Base-by-base conservation (phyloP, 2,797 vertebrate genomes). In the Forpus xanthops region DNA sequence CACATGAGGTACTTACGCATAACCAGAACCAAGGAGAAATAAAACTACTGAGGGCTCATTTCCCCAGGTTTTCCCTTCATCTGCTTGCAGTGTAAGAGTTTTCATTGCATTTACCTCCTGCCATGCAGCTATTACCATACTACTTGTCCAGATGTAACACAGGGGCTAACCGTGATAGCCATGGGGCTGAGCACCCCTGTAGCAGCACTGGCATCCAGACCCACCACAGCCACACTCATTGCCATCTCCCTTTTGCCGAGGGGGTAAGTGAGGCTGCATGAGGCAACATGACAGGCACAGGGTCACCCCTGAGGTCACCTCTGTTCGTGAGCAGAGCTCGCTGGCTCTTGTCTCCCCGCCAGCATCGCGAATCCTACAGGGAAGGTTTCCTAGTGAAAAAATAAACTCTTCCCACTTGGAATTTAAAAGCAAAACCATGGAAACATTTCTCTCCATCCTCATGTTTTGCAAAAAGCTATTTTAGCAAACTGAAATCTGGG, bases 391-490 rank as follows among this genome's bases (percentile, higher is more conserved):
- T 95, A 82, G 91, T n/a, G 80, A 95, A 94, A 96, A 96, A 96
- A 96, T 93, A 96, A 96, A 96, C 93, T 93, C 88, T 90, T 89
- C 88, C 81, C 87, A 82, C 88, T 95, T 11, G 30, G 95, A 96
- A 96, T 94, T 95, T 77, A 89, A 95, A 96, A 97, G 96, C 94
- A 95, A 95, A 95, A 49, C 90, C 88, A 85, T 95, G 94, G 90
- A 96, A 96, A 95, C 81, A 68, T 94, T 91, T 85, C 87, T 94
- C 83, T 90, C 58, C 3, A 4, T 89, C 89, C 76, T 75, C 44
- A 94, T 92, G 95, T 96, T 95, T 95, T 89, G 83, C 88, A 87
- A 90, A 70, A 96, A 94, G 94, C 94, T 96, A 95, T 96, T 96
- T 96, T 96, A 95, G 93, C 90, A 76, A 85, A 93, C 95, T 94